Conservation (phyloP, 2,888 invertebrate species). For the Biston stratarius region DNA sequence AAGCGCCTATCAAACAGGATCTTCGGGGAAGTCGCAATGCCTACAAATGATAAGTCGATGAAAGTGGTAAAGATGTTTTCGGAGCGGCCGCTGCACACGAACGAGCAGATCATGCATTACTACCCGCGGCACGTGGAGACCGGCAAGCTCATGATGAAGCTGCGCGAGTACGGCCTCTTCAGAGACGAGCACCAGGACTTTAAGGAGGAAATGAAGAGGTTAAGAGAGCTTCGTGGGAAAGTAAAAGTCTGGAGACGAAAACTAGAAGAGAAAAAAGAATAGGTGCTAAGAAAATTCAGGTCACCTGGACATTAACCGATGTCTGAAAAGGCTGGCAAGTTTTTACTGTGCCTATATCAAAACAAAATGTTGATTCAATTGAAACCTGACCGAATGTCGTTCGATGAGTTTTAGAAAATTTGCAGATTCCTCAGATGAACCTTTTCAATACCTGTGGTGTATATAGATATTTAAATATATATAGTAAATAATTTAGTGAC, state of each 20-base stretch:
- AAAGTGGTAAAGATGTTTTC: slow-evolving; percentile 93
- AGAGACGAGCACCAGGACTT: slow-evolving; percentile 96
- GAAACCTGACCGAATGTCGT: too few species aligned
- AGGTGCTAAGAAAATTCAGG: slow-evolving; percentile 36
- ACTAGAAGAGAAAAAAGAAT: slow-evolving; percentile 73
- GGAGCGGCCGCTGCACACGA: slow-evolving; percentile 90
- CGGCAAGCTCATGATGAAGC: slow-evolving; percentile 89
- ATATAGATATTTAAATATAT: too few species aligned
- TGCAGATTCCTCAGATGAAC: too few species aligned
- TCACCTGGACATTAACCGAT: neutral
- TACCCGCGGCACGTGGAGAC: slow-evolving; percentile 95
- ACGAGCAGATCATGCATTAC: slow-evolving; percentile 91
- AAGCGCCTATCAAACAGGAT: slow-evolving; percentile 94
- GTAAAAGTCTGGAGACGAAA: slow-evolving; percentile 84
- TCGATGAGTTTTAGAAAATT: too few species aligned
- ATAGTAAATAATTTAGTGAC: neutral
- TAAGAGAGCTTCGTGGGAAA: slow-evolving; percentile 92
- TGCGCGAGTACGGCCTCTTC: slow-evolving; percentile 92
- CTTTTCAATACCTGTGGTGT: too few species aligned
- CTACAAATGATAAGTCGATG: slow-evolving; percentile 92
- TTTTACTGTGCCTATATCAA: too few species aligned
- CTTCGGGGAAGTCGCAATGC: slow-evolving; percentile 94
- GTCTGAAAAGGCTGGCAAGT: too few species aligned
- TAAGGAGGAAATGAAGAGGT: slow-evolving; percentile 93
- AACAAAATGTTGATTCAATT: too few species aligned